Base-by-base conservation (phyloP, 1,140 invertebrate genomes). In the Subanguina moxae region DNA sequence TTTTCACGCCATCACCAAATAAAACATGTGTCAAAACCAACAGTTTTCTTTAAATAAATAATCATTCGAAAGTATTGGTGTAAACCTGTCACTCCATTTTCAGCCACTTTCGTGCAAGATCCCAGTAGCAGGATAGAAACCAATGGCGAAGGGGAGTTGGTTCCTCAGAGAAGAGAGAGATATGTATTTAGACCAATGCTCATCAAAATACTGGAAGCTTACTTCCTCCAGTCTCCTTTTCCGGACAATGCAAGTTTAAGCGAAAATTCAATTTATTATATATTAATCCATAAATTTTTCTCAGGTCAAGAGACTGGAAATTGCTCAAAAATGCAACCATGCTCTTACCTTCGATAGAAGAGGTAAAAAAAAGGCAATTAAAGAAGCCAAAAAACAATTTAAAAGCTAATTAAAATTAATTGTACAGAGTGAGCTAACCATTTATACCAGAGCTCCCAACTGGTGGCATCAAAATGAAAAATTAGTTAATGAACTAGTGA, bases 141-240 rank as follows among this genome's bases (percentile, higher is more conserved):
- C 1, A 80, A 76, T 65, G 76, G 74, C 23, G 79, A 82, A n/a
- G 79, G 80, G 17, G 80, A 82, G 32, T 64, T 81, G n/a, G 67
- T 81, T 21, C 80, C 79, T 17, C 79, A 81, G 64, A 57, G 80
- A 30, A 28, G 80, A 19, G 80, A 81, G 64, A 71, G 80, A 57
- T 81, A 82, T 64, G 80, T 82, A 19, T 81, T 81, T 67, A 71
- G 80, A 19, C 80, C 80, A 19, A 66, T 76, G 25, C 68, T 82
- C 1, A 62, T 81, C 28, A 46, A 68, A 46, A 65, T 82, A 46
- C 72, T 81, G 23, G 80, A 81, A 46, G 30, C 13, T 3, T 80
- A 70, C 65, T 81, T 81, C 72, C 27, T 57, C 15, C 67, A 5
- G 23, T 52, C 48, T 19, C 48, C 48, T 52, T 81, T 82, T 57